A percentile compares a stretch with the other conserved stretches of the same genome.
These are phyloP conservation scores for Littorina saxatilis DNA, from an alignment of 1,140 invertebrate species.

Conservation along the genomic window DNA sequence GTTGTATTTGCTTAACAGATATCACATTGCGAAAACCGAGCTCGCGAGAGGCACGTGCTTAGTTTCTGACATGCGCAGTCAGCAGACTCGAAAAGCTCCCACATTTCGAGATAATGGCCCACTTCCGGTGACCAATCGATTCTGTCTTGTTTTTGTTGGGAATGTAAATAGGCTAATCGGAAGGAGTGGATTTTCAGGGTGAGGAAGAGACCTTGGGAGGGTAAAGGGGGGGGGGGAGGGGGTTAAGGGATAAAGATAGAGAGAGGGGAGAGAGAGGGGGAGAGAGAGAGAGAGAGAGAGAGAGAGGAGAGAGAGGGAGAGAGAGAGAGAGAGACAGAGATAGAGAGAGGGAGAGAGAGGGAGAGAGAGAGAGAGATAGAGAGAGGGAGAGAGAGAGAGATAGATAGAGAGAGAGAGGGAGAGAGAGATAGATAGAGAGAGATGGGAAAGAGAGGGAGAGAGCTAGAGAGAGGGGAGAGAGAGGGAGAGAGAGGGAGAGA, in stretches of 20 bases:
- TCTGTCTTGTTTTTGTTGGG: neutral
- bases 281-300: neutral
- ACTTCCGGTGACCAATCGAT: conserved; percentile 3
- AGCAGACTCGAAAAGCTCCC: neutral
- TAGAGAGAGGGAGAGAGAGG: conserved; percentile 18
- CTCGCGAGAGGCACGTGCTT: neutral
- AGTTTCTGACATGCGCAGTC: neutral
- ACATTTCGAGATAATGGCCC: neutral
- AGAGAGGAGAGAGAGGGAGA: conserved; percentile 13
- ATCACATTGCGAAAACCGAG: too few relatives aligned
- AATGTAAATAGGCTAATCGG: conserved; percentile 1
- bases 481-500: conserved; percentile 6
- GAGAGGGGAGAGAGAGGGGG: neutral
- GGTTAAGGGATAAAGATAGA: neutral
- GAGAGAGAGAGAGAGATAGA: conserved; percentile 9
- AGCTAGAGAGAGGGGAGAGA: neutral
- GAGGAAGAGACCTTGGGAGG: neutral
- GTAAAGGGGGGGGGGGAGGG: neutral
- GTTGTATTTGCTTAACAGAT: too few relatives aligned
- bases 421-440: neutral
- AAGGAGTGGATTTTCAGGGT: conserved; percentile 8
- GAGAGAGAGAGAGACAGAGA: neutral
- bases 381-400: conserved; percentile 9
- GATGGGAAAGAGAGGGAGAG: neutral
- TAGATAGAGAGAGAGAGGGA: neutral